Evolutionary conservation across 2,113 vertebrate genomes (phyloP).

Genomic region (Alligator sinensis): DNA sequence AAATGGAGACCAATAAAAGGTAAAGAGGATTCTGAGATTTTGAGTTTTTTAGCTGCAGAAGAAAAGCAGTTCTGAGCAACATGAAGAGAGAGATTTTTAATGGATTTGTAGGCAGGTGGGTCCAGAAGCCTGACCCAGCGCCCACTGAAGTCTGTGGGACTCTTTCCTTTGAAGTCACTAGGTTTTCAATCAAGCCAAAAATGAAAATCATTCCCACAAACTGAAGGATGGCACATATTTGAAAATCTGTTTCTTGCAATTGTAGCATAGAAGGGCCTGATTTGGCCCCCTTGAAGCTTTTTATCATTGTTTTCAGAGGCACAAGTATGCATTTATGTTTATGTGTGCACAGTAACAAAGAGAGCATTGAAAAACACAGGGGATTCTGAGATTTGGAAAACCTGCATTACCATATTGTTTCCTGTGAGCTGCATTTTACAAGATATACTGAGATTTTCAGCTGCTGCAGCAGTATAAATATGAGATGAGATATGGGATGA

Average conservation of each 20-base stretch:
- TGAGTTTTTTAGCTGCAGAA: not conserved
- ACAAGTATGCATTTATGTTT: not conserved
- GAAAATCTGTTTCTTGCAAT: not conserved
- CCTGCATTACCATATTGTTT: not conserved
- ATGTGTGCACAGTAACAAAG: not conserved
- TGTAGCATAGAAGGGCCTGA: not conserved
- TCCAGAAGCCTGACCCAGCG: not conserved
- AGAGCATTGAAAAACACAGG: not conserved
- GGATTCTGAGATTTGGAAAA: not conserved
- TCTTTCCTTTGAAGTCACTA: not conserved
- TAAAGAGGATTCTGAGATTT: no score
- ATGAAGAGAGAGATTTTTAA: not conserved
- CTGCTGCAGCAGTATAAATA: conserved; percentile 22
- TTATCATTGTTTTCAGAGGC: not conserved
- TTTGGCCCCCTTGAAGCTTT: not conserved
- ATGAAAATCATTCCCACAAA: not conserved
- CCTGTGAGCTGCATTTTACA: not conserved
- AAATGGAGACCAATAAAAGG: no score
- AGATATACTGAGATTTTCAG: not conserved
- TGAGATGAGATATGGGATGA: not conserved
- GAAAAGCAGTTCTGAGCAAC: not conserved
- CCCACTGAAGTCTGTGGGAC: not conserved
- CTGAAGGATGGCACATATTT: not conserved
- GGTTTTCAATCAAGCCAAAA: not conserved
- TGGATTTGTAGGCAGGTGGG: not conserved